Conservation (phyloP, 2,797 vertebrate species). For the Takifugu ocellatus region DNA sequence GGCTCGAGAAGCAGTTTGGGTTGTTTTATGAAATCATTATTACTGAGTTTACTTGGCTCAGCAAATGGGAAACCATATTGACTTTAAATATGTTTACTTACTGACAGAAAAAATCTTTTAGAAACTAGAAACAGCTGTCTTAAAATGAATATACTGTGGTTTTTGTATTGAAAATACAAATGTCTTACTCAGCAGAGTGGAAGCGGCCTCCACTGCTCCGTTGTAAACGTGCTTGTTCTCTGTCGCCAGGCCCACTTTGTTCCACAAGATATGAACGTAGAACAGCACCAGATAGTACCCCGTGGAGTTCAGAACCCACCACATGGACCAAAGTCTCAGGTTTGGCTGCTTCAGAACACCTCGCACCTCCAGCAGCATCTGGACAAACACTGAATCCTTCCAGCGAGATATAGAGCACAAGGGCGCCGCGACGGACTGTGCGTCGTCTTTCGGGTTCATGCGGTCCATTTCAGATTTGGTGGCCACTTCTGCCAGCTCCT, state of each 20-base stretch:
- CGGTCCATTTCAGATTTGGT: constrained; percentile 68
- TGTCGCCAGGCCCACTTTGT: constrained; percentile 49
- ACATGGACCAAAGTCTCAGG: constrained; percentile 90
- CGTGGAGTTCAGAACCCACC: constrained; percentile 94
- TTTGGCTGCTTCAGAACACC: constrained; percentile 65
- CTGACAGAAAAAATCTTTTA: background rate
- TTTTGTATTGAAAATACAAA: constrained; percentile 8
- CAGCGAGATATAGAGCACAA: constrained; percentile 38
- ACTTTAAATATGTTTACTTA: too few relatives aligned
- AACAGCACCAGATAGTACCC: constrained; percentile 94
- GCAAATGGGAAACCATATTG: too few relatives aligned
- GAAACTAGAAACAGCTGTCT: background rate
- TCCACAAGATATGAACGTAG: constrained; percentile 94
- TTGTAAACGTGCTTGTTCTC: constrained; percentile 81
- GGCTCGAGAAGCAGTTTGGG: constrained; percentile 1
- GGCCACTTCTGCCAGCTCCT: constrained; percentile 7
- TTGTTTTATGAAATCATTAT: too few relatives aligned
- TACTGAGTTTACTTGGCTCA: too few relatives aligned
- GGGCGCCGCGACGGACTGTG: background rate
- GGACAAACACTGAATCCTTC: constrained; percentile 64
- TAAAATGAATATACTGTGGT: background rate
- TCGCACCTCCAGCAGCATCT: constrained; percentile 82
- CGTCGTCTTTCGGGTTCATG: constrained; percentile 55
- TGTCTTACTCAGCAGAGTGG: constrained; percentile 83
- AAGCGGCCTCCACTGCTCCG: constrained; percentile 86